These are phyloP conservation scores for Lepus timidus DNA, from an alignment of 2,113 vertebrate genomes.

Conservation along the genomic window DNA sequence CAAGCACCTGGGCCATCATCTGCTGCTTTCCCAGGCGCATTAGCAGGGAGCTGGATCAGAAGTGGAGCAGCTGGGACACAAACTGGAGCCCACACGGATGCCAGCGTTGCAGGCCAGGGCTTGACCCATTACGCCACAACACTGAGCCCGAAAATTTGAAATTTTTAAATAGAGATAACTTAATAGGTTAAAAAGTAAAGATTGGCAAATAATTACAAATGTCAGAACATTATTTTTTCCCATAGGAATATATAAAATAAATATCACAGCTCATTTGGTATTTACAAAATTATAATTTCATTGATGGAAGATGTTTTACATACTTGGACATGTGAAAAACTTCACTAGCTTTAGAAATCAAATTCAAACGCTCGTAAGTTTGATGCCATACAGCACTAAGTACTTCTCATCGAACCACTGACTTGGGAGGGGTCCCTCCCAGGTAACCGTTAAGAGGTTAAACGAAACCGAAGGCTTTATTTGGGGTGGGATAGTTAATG, in stretches of 20 bases:
- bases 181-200: conserved; percentile 63
- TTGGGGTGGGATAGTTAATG: background rate
- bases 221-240: conserved; percentile 65
- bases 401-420: too few relatives aligned
- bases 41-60: too few relatives aligned
- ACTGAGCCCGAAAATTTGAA: background rate
- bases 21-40: too few relatives aligned
- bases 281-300: conserved; percentile 59
- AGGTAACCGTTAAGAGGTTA: conserved; percentile 27
- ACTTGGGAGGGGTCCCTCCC: background rate
- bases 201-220: conserved; percentile 63
- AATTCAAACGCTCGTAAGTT: background rate
- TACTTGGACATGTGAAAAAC: conserved; percentile 44
- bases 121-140: too few relatives aligned
- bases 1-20: too few relatives aligned
- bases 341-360: conserved; percentile 44
- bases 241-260: conserved; percentile 74
- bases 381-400: background rate
- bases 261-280: conserved; percentile 29
- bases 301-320: conserved; percentile 60
- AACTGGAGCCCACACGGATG: too few relatives aligned
- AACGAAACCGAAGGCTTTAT: conserved; percentile 32
- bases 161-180: conserved; percentile 38
- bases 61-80: too few relatives aligned
- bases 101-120: too few relatives aligned